Conservation (phyloP, 2,113 vertebrate genomes). For the Sapayoa aenigma region DNA sequence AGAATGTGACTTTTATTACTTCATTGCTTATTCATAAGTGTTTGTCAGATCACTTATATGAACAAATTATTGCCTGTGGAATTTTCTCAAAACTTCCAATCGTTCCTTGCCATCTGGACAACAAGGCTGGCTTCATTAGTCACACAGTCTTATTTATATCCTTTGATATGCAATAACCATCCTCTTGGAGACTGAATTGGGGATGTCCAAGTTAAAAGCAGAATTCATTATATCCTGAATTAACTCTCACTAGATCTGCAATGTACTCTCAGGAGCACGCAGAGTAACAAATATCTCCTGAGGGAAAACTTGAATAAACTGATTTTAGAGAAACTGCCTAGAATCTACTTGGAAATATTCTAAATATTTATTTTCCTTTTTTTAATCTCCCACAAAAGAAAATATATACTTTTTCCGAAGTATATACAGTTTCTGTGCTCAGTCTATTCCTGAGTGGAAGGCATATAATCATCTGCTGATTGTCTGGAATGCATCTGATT, state of each 20-base stretch:
- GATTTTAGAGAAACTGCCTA: neutral
- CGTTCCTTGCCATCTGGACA: conserved; percentile 29
- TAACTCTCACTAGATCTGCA: neutral
- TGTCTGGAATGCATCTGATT: neutral
- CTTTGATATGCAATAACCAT: neutral
- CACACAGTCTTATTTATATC: neutral
- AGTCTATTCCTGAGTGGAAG: neutral
- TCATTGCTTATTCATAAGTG: conserved; percentile 48
- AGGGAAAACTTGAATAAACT: neutral
- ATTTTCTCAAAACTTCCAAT: conserved; percentile 30
- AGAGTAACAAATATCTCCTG: neutral
- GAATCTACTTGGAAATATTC: neutral
- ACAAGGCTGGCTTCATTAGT: conserved; percentile 4
- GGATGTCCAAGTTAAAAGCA: neutral
- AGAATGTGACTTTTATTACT: conserved; percentile 36
- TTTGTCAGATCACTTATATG: conserved; percentile 39
- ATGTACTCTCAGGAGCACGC: neutral
- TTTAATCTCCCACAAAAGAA: neutral
- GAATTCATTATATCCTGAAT: neutral
- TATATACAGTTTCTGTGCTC: neutral
- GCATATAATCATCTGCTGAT: neutral
- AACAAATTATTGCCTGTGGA: conserved; percentile 35
- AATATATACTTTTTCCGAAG: neutral
- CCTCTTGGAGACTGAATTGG: neutral
- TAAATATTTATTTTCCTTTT: neutral